These are phyloP conservation scores for Glandiceps talaboti DNA, from an alignment of 53 echinoderm and acorn worm species.

Conservation along the genomic window DNA sequence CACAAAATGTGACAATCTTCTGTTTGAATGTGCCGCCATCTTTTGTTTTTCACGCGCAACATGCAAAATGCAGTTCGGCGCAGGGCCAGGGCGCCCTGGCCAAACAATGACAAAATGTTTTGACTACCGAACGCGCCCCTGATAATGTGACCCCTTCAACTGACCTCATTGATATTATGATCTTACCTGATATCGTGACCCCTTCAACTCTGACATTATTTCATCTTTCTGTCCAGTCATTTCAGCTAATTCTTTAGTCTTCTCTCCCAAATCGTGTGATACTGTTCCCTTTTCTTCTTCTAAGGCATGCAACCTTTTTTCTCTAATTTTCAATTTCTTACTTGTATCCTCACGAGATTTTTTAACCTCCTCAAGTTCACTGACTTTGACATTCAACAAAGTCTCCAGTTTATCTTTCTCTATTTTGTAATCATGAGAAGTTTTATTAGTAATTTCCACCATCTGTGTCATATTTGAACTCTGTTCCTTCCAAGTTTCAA, in stretches of 20 bases:
- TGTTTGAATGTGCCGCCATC: too few relatives aligned
- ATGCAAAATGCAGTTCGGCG: too few relatives aligned
- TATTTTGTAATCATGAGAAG: slow-evolving; percentile 9
- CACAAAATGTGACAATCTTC: too few relatives aligned
- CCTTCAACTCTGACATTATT: slow-evolving; percentile 34
- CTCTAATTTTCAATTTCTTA: slow-evolving; percentile 49
- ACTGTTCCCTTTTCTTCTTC: slow-evolving; percentile 41
- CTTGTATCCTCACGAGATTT: slow-evolving; percentile 23
- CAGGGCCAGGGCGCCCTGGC: too few relatives aligned
- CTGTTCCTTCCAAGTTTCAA: slow-evolving; percentile 26
- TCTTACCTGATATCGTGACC: slow-evolving; percentile 43
- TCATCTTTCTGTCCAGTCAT: slow-evolving; percentile 39
- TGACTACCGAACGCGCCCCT: too few relatives aligned
- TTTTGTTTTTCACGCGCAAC: too few relatives aligned
- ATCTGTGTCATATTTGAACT: slow-evolving; percentile 35
- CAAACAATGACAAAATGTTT: too few relatives aligned
- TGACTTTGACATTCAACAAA: slow-evolving; percentile 27
- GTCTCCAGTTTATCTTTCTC: slow-evolving; percentile 25
- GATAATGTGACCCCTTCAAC: too few relatives aligned
- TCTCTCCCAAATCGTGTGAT: slow-evolving; percentile 25
- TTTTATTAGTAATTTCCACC: slow-evolving; percentile 33
- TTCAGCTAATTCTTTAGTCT: slow-evolving; percentile 32
- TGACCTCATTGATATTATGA: too few relatives aligned
- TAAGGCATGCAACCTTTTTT: slow-evolving; percentile 35
- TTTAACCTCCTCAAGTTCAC: slow-evolving; percentile 34